Evolutionary conservation across 2,113 vertebrate species (phyloP), one percentile per base, ranked within the genome.

Genomic region (Polypterus bichir): DNA sequence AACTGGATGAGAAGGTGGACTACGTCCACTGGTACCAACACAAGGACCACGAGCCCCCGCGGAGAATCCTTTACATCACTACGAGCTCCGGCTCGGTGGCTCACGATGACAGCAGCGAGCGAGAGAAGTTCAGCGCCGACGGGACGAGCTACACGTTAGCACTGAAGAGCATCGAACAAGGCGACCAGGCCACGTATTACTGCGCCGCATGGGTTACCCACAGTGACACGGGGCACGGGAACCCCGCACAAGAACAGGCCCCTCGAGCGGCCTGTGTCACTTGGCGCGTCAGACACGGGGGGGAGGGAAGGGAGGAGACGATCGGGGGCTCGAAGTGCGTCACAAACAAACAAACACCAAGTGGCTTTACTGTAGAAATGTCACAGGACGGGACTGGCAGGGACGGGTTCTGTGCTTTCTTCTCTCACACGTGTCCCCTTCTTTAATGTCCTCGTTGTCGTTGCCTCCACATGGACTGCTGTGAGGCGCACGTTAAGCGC

Each of bases 161-260:
- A 0, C 2, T 61, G 44, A 5, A 1, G 1, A 7, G 44, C 5
- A 46, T 62, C 47, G 51, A 9, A 1, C 9, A 45, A 8, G 1
- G 6, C 27, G 54, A 62, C 0, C n/a, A 11, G 2, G 11, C 44
- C 0, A 0, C 4, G 6, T 49, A 59, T 44, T 47, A n/a, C 44
- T 62, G 57, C 0, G 2, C 11, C 0, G 1, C 46, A 7, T 67
- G 57, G 68, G 2, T 1, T 46, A 0, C 0, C 3, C 48, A 59
- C 59, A 54, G 59, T 6, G 3, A 1, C 0, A 2, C 0, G 1
- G 1, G 1, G 1, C 3, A 2, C 46, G 10, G 48, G 7, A 47
- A 3, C 10, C 27, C 27, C 27, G 27, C 27, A 27, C 27, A 27
- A 27, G 27, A 27, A 27, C 27, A 27, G 27, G 2, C 27, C 27